phyloP scores from a whole-genome alignment of 2,888 invertebrate genomes.

The Tineola bisselliella region DNA sequence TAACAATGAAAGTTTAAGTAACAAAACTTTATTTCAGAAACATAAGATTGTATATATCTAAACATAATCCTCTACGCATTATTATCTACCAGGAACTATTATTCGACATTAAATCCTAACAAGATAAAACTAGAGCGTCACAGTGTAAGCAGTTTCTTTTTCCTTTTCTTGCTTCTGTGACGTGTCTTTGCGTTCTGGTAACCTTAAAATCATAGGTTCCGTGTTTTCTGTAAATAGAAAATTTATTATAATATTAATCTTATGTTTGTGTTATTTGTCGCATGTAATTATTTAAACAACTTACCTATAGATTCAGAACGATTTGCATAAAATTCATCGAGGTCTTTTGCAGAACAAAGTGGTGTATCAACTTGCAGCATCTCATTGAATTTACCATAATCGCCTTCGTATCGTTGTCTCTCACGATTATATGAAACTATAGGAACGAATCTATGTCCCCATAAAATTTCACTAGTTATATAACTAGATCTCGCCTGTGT shows the following conservation, averaged over 20 bases:
- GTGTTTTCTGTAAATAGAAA: neutral
- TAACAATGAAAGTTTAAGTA: too few relatives aligned
- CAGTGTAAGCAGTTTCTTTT: neutral
- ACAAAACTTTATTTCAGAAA: too few relatives aligned
- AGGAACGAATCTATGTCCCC: slow-evolving; percentile 74
- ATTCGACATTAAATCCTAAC: neutral
- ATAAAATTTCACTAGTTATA: slow-evolving; percentile 71
- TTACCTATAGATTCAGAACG: slow-evolving; percentile 28
- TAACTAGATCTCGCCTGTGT: slow-evolving; percentile 72
- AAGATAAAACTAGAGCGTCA: neutral
- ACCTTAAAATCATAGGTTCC: neutral
- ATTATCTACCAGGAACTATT: neutral
- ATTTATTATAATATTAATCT: neutral
- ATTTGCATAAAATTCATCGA: slow-evolving; percentile 48
- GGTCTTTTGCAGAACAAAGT: slow-evolving; percentile 64
- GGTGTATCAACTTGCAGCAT: slow-evolving; percentile 75
- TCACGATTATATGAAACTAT: slow-evolving; percentile 78
- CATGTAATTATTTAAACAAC: slow-evolving; percentile 11
- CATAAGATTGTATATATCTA: neutral
- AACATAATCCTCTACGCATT: neutral
- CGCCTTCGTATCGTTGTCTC: slow-evolving; percentile 75
- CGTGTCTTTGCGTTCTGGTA: neutral
- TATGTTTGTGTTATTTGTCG: too few relatives aligned
- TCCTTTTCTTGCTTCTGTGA: neutral
- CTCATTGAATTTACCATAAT: slow-evolving; percentile 75